phyloP scores from a whole-genome alignment of 2,888 invertebrate genomes.

The Colostygia pectinataria region DNA sequence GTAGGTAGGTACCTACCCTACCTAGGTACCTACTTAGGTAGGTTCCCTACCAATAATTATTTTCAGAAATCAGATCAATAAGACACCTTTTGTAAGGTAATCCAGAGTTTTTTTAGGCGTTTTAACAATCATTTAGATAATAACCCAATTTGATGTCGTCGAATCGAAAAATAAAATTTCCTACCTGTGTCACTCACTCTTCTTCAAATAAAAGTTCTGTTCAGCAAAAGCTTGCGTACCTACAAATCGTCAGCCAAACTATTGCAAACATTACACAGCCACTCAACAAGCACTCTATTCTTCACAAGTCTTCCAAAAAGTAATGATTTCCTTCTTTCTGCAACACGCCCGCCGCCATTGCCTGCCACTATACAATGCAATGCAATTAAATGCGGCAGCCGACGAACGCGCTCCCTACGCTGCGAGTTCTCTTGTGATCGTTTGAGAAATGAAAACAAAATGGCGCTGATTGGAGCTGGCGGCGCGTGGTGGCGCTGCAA shows the following conservation, averaged over 20 bases:
- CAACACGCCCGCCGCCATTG: conserved; percentile 16
- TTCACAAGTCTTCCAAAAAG: background rate
- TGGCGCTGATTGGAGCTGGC: too few species aligned
- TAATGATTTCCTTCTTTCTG: background rate
- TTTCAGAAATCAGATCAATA: too few species aligned
- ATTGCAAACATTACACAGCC: conserved; percentile 2
- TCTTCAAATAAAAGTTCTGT: background rate
- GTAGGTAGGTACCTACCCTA: too few species aligned
- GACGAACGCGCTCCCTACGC: background rate
- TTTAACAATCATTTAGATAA: too few species aligned
- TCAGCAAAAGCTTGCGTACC: conserved; percentile 3
- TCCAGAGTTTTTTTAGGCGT: too few species aligned
- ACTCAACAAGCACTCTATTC: conserved; percentile 12
- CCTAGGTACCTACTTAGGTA: too few species aligned
- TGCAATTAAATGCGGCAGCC: background rate
- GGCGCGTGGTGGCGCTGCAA: conserved; percentile 22
- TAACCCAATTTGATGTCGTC: too few species aligned
- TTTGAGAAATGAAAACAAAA: conserved; percentile 36
- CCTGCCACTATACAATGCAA: background rate
- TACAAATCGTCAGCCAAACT: conserved; percentile 5
- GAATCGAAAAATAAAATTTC: background rate
- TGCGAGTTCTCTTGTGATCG: conserved; percentile 1
- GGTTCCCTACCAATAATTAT: too few species aligned
- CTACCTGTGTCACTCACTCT: conserved; percentile 17
- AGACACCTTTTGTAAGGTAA: too few species aligned